phyloP scores from a whole-genome alignment of 2,888 invertebrate genomes.

The Brenthis hecate region DNA sequence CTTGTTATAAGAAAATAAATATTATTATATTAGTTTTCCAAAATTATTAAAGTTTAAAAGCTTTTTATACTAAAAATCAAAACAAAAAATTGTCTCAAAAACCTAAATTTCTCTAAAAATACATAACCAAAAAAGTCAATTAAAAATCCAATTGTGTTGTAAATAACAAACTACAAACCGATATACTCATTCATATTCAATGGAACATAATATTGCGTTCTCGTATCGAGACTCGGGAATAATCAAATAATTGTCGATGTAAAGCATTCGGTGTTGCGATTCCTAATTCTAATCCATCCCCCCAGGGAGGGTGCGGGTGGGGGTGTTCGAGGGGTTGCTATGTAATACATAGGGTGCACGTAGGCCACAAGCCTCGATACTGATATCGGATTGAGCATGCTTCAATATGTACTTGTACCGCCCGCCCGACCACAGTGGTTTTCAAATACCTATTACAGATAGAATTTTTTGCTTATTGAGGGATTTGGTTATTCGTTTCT shows the following conservation, averaged over 20 bases:
- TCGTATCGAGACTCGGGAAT: slow-evolving; percentile 29
- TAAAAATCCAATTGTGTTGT: not conserved
- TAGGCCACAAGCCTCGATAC: slow-evolving; percentile 79
- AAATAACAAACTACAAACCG: slow-evolving; percentile 14
- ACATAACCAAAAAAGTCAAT: not conserved
- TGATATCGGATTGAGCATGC: slow-evolving; percentile 79
- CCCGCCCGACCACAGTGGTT: slow-evolving; percentile 43
- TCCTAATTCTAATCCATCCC: slow-evolving; percentile 75
- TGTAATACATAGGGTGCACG: slow-evolving; percentile 60
- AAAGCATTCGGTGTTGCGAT: slow-evolving; percentile 57
- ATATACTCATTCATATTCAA: slow-evolving; percentile 7
- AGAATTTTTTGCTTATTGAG: slow-evolving; percentile 21
- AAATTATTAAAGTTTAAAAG: no score
- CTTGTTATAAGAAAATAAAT: no score
- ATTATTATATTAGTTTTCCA: no score
- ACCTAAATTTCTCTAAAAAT: not conserved
- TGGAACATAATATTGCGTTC: slow-evolving; percentile 13
- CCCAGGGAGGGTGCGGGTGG: slow-evolving; percentile 49
- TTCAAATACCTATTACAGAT: slow-evolving; percentile 34
- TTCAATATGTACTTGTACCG: slow-evolving; percentile 66
- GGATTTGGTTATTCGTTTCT: no score
- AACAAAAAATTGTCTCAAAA: not conserved
- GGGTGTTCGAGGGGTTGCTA: slow-evolving; percentile 42
- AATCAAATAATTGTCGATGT: slow-evolving; percentile 33
- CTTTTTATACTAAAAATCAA: no score